These are phyloP conservation scores for Momotus momota DNA, from an alignment of 2,797 vertebrate species.

Conservation along the genomic window DNA sequence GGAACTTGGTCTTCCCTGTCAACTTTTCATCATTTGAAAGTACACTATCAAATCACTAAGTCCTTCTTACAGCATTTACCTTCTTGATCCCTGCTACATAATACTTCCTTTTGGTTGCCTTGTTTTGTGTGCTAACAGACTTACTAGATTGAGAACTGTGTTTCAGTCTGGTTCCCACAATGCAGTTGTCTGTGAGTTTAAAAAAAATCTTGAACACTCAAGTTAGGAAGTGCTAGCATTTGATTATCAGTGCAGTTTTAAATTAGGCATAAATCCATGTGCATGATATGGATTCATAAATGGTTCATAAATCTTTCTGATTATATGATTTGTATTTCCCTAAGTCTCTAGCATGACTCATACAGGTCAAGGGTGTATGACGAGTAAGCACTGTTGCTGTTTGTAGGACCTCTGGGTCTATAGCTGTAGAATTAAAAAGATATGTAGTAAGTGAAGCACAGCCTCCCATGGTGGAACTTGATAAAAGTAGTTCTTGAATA, in stretches of 20 bases:
- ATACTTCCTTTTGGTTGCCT: neutral
- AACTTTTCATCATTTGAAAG: neutral
- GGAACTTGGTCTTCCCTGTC: neutral
- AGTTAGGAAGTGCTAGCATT: neutral
- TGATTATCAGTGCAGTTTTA: neutral
- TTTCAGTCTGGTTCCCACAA: neutral
- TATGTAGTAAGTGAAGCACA: neutral
- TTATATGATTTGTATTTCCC: neutral
- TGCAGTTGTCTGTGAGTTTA: neutral
- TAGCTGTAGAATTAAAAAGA: neutral
- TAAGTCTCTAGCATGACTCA: neutral
- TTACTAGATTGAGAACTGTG: neutral
- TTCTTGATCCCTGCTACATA: neutral
- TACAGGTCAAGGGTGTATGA: neutral
- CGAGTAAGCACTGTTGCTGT: neutral
- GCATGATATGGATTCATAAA: neutral
- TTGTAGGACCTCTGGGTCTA: neutral
- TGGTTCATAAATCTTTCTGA: neutral
- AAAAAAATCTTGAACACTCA: neutral
- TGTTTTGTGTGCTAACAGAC: neutral
- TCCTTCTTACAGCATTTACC: neutral
- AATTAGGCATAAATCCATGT: neutral
- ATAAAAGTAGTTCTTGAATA: neutral
- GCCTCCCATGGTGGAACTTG: neutral
- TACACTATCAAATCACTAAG: neutral